A percentile compares a stretch with the other conserved stretches of the same genome.
phyloP scores from a whole-genome alignment of 2,113 vertebrate species.

The Heterocephalus glaber region DNA sequence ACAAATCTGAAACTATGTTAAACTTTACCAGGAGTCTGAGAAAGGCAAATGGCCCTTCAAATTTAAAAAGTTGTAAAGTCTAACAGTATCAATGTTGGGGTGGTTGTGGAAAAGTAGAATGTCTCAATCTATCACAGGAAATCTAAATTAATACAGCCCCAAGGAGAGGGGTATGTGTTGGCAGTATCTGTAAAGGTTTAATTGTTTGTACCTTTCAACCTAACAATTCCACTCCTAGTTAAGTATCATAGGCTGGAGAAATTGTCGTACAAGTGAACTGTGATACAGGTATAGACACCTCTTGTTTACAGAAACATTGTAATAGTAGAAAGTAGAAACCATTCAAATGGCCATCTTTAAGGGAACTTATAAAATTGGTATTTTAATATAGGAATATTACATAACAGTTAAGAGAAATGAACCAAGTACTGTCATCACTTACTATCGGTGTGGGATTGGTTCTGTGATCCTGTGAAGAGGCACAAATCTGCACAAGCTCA shows the following conservation, averaged over 20 bases:
- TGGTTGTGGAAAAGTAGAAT: not conserved
- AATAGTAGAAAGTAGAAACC: constrained; percentile 23
- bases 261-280: not conserved
- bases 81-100: not conserved
- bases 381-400: not conserved
- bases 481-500: not conserved
- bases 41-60: not conserved
- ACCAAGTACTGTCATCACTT: not conserved
- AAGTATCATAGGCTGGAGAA: not conserved
- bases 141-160: not conserved
- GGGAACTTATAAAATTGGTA: not conserved
- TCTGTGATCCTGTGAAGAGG: not conserved
- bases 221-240: not conserved
- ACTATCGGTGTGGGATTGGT: too few species aligned
- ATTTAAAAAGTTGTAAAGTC: not conserved
- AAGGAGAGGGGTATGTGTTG: not conserved
- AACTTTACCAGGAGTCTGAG: not conserved
- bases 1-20: not conserved
- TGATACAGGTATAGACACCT: not conserved
- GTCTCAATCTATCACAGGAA: not conserved
- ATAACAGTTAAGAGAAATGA: not conserved
- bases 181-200: not conserved
- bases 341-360: not conserved
- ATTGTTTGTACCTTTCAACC: not conserved
- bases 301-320: not conserved